Evolutionary conservation across 2,113 vertebrate species (phyloP).

Genomic region (Brachirus orientalis): DNA sequence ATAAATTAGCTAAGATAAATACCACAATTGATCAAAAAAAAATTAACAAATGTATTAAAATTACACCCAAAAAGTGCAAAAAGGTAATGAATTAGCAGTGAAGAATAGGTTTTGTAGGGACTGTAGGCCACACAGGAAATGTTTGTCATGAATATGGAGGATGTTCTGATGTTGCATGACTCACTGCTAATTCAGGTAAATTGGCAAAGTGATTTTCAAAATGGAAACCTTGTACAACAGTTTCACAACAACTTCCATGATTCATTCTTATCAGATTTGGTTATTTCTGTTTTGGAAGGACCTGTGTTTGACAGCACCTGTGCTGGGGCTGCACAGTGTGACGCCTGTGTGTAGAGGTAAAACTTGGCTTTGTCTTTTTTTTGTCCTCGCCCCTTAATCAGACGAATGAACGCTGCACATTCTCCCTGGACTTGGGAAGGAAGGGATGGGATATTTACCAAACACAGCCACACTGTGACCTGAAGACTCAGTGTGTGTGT

Average conservation of each 20-base stretch:
- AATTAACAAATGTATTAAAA: too few relatives aligned
- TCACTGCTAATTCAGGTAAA: neutral
- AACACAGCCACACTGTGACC: constrained; percentile 72
- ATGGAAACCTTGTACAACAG: constrained; percentile 21
- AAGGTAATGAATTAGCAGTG: too few relatives aligned
- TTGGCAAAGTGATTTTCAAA: neutral
- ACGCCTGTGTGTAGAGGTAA: constrained; percentile 16
- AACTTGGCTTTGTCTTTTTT: constrained; percentile 65
- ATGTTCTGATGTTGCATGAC: constrained; percentile 8
- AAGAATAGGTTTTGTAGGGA: too few relatives aligned
- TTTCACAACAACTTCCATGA: neutral
- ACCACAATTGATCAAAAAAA: too few relatives aligned
- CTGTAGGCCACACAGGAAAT: constrained; percentile 5
- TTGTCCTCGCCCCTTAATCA: constrained; percentile 80
- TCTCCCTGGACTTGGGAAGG: constrained; percentile 59
- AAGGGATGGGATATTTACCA: constrained; percentile 79
- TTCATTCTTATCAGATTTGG: constrained; percentile 5
- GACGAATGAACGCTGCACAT: constrained; percentile 76
- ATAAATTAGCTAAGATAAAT: too few relatives aligned
- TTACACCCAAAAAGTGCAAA: too few relatives aligned
- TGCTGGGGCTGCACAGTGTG: constrained; percentile 58
- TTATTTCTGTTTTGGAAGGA: constrained; percentile 62
- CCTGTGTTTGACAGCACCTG: constrained; percentile 67
- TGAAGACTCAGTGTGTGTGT: constrained; percentile 44
- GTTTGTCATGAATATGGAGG: constrained; percentile 14